Evolutionary conservation across 2,797 vertebrate species (phyloP).

Genomic region (Sebastes steindachneri): DNA sequence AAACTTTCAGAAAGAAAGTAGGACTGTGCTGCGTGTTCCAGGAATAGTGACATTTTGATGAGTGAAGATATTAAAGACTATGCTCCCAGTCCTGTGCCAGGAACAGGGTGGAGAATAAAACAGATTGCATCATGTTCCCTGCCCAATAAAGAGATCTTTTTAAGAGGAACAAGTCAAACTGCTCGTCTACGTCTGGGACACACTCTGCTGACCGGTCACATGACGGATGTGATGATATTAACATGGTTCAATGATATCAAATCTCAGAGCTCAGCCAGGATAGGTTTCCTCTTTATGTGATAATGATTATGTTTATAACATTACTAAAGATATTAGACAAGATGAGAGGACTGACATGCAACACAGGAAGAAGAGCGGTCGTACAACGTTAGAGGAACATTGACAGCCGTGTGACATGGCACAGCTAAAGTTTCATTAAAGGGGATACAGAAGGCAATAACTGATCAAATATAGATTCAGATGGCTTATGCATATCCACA

Average conservation of each 20-base stretch:
- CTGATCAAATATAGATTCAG: neutral
- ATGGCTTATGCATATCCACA: neutral
- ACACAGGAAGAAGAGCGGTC: neutral
- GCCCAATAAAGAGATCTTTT: neutral
- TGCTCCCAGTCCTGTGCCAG: neutral
- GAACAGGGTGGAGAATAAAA: neutral
- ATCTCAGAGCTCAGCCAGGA: constrained; percentile 7
- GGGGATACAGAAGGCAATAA: neutral
- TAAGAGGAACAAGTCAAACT: neutral
- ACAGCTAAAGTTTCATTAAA: constrained; percentile 6
- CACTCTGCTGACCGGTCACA: neutral
- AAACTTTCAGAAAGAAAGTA: neutral
- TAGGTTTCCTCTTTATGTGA: constrained; percentile 5
- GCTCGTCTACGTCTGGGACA: neutral
- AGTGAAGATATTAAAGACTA: neutral
- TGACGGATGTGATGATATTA: neutral
- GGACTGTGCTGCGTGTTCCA: neutral
- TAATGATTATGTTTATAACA: constrained; percentile 23
- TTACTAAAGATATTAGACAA: constrained; percentile 5
- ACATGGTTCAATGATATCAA: neutral
- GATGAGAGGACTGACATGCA: neutral
- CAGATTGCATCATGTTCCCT: neutral
- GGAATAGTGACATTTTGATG: neutral
- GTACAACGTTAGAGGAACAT: too few relatives aligned
- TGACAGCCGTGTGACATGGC: neutral